Percentiles rank a stretch among this genome's conserved stretches.
phyloP scores from a whole-genome alignment of 2,797 vertebrate genomes.

The Labroides dimidiatus region DNA sequence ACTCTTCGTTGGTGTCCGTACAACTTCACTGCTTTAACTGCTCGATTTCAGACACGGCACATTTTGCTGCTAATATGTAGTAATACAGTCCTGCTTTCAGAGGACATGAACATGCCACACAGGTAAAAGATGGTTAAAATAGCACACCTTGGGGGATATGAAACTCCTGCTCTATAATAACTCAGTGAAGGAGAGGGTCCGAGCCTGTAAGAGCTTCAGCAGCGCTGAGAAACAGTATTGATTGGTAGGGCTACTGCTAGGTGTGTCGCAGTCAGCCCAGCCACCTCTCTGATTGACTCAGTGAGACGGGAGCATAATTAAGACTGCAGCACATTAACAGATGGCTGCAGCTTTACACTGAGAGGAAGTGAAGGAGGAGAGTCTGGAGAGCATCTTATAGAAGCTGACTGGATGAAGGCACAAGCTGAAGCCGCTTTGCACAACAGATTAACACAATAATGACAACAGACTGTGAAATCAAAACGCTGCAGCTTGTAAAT shows the following conservation, averaged over 20 bases:
- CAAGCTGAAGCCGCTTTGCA: not conserved
- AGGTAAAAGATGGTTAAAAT: not conserved
- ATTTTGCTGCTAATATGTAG: not conserved
- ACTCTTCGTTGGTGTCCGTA: slow-evolving; percentile 4
- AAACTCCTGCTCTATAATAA: slow-evolving; percentile 21
- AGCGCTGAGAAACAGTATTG: slow-evolving; percentile 55
- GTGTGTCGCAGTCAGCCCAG: slow-evolving; percentile 47
- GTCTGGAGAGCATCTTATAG: slow-evolving; percentile 17
- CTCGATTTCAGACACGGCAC: slow-evolving; percentile 1
- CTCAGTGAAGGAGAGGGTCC: slow-evolving; percentile 15
- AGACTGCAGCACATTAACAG: slow-evolving; percentile 72
- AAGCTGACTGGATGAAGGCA: not conserved
- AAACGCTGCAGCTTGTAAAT: too few species aligned
- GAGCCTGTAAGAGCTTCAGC: slow-evolving; percentile 34
- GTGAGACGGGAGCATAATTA: slow-evolving; percentile 78
- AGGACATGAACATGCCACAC: not conserved
- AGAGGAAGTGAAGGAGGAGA: slow-evolving; percentile 15
- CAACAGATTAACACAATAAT: not conserved
- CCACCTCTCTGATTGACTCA: slow-evolving; percentile 64
- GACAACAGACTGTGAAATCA: not conserved
- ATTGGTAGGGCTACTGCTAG: slow-evolving; percentile 51
- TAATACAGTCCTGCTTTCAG: not conserved
- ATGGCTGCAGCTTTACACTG: slow-evolving; percentile 54
- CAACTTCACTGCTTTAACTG: not conserved
- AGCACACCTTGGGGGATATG: not conserved